Evolutionary conservation across 2,888 invertebrate species (phyloP).

Genomic region (Drosophila lutescens): DNA sequence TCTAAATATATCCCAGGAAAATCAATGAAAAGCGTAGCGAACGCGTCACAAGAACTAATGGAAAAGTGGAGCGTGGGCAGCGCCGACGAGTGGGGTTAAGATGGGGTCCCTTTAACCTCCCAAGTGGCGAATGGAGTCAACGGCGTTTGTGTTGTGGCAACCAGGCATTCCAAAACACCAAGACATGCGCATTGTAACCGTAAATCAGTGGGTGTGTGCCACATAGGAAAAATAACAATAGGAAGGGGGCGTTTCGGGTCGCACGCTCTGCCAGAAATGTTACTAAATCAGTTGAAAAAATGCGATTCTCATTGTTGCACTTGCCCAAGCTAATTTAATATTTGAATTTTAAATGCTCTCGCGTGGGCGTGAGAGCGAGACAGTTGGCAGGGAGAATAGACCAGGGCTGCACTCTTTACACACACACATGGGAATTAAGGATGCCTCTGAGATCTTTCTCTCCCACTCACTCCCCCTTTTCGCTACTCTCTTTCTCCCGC

Average conservation of each 20-base stretch:
- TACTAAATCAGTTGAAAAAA: slow-evolving; percentile 25
- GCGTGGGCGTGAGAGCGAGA: slow-evolving; percentile 45
- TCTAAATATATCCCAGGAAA: slow-evolving; percentile 70
- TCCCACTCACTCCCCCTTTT: slow-evolving; percentile 8
- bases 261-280: slow-evolving; percentile 59
- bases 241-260: slow-evolving; percentile 72
- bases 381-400: slow-evolving; percentile 6
- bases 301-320: slow-evolving; percentile 30
- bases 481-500: slow-evolving; percentile 14
- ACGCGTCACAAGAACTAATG: slow-evolving; percentile 71
- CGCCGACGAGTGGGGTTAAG: slow-evolving; percentile 5
- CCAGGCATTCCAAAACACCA: slow-evolving; percentile 60
- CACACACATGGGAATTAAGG: slow-evolving; percentile 38
- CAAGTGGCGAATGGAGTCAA: slow-evolving; percentile 61
- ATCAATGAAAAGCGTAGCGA: slow-evolving; percentile 59
- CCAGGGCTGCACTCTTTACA: slow-evolving; percentile 30
- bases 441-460: slow-evolving; percentile 29
- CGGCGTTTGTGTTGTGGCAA: slow-evolving; percentile 74
- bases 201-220: slow-evolving; percentile 24
- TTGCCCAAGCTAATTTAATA: slow-evolving; percentile 40
- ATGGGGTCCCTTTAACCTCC: slow-evolving; percentile 12
- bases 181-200: slow-evolving; percentile 64
- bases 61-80: slow-evolving; percentile 56
- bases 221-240: slow-evolving; percentile 34
- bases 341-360: slow-evolving; percentile 57